Percentiles rank a stretch among this genome's conserved stretches.
phyloP scores from a whole-genome alignment of 1,140 invertebrate genomes.

The Meloidogyne floridensis region DNA sequence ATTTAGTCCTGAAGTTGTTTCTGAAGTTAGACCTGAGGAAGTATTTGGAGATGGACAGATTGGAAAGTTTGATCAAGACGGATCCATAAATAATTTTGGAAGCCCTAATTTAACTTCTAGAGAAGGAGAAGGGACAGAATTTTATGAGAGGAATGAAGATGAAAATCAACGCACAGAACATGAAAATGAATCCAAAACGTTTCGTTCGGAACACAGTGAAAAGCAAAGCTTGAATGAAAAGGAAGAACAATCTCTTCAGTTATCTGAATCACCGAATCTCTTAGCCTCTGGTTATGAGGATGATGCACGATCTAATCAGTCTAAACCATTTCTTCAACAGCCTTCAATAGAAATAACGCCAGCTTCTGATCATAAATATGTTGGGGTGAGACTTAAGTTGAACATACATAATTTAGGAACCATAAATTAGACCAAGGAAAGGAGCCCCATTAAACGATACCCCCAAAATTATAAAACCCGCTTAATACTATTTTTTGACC shows the following conservation, averaged over 20 bases:
- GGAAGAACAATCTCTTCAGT: neutral
- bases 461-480: no score
- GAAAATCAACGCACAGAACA: neutral
- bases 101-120: neutral
- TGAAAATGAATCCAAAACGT: neutral
- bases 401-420: neutral
- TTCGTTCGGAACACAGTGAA: neutral
- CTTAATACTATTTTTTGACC: no score
- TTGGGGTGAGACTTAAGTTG: conserved; percentile 9
- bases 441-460: no score
- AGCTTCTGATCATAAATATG: conserved; percentile 40
- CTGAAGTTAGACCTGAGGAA: neutral
- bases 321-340: conserved; percentile 19
- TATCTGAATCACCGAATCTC: neutral
- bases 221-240: neutral
- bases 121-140: neutral
- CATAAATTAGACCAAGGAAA: no score
- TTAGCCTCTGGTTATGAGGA: neutral
- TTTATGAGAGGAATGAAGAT: neutral
- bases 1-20: neutral
- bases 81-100: neutral
- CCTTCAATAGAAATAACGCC: conserved; percentile 50
- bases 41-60: neutral
- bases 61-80: neutral
- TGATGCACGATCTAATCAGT: neutral